Conservation (phyloP, 2,113 vertebrate genomes). For the Urocolius indicus region DNA sequence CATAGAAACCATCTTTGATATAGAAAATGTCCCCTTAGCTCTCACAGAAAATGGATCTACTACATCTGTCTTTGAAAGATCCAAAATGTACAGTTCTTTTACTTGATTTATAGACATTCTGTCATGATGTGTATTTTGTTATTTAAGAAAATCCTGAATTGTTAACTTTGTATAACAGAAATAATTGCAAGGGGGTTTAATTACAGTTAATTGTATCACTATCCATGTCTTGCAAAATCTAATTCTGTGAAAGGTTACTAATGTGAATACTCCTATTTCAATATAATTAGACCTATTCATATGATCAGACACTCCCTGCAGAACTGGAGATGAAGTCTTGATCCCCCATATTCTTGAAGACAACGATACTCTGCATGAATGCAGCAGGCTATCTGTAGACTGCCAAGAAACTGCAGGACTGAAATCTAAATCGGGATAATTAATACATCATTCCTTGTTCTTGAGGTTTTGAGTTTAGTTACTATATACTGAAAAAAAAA, state of each 20-base stretch:
- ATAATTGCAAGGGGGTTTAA: not conserved
- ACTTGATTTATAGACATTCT: not conserved
- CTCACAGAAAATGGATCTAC: not conserved
- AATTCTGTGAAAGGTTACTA: conserved; percentile 8
- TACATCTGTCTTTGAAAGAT: not conserved
- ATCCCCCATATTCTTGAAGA: conserved; percentile 1
- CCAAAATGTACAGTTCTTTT: not conserved
- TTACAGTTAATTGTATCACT: not conserved
- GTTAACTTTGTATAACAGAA: not conserved
- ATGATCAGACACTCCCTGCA: conserved; percentile 10
- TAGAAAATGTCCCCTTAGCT: not conserved
- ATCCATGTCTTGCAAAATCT: not conserved
- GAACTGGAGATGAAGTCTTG: conserved; percentile 20
- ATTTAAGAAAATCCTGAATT: not conserved
- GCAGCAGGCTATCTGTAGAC: not conserved
- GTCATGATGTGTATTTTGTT: not conserved
- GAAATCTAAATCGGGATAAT: conserved; percentile 46
- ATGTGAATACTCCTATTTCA: conserved; percentile 18
- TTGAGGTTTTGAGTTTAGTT: not conserved
- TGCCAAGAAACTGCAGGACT: conserved; percentile 51
- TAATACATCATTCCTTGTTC: conserved; percentile 39
- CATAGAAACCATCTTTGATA: not conserved
- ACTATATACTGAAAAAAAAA: not conserved
- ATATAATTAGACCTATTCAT: conserved; percentile 24
- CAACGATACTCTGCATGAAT: not conserved